phyloP scores from a whole-genome alignment of 2,888 invertebrate species.

The Eupithecia pulchellata region DNA sequence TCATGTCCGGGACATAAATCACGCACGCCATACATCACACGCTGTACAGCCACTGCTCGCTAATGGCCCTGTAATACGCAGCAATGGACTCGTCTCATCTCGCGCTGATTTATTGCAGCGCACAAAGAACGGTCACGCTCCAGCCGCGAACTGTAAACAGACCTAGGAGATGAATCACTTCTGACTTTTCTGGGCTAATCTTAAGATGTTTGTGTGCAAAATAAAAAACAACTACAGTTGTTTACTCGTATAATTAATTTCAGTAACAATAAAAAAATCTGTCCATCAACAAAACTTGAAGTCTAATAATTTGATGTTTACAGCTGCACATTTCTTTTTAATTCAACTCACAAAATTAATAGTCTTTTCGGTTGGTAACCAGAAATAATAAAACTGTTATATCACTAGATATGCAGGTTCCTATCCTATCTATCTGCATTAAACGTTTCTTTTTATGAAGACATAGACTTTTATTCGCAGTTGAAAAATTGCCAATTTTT shows the following conservation, averaged over 20 bases:
- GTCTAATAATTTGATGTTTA: background rate
- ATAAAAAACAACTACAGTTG: background rate
- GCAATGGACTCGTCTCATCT: slow-evolving; percentile 53
- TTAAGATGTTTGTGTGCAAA: background rate
- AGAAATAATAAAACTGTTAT: background rate
- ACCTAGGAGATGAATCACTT: slow-evolving; percentile 5
- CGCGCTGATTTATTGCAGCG: slow-evolving; percentile 45
- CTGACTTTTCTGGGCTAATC: background rate
- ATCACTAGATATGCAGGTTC: background rate
- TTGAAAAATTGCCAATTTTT: slow-evolving; percentile 14
- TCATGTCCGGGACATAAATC: slow-evolving; percentile 56
- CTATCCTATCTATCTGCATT: slow-evolving; percentile 6
- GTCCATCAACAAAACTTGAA: too few species aligned
- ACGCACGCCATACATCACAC: slow-evolving; percentile 58
- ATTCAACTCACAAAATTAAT: too few species aligned
- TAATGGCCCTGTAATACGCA: slow-evolving; percentile 58
- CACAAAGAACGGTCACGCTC: slow-evolving; percentile 34
- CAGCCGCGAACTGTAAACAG: slow-evolving; percentile 2
- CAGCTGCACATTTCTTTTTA: background rate
- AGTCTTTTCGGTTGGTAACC: background rate
- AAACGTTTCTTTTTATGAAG: background rate
- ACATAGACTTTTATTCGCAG: slow-evolving; percentile 11
- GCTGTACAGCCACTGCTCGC: slow-evolving; percentile 49
- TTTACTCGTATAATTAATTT: background rate
- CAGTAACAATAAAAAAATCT: too few species aligned